Base-by-base conservation (phyloP, 1,140 invertebrate genomes). In the Helicorthomorpha holstii region DNA sequence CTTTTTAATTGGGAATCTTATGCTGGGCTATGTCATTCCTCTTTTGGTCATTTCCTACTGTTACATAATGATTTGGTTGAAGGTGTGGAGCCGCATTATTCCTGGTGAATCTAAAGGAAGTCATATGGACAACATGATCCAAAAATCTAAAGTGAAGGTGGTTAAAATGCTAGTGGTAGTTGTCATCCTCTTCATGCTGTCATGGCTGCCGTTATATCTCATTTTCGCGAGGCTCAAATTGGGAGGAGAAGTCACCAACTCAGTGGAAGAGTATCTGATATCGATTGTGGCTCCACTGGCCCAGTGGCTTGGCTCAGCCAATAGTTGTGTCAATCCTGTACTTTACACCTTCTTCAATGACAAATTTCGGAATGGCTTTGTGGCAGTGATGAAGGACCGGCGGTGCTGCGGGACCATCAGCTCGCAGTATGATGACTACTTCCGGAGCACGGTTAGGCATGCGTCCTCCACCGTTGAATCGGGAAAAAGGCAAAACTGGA, bases 331-430 rank as follows among this genome's bases (percentile, higher is more conserved):
- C 59, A 98, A 98, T 69, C 94, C 94, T 0, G 82, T 95, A 43
- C 76, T 98, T n/a, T 97, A 97, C 67, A 90, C 91, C 0, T 93
- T 90, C 66, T 94, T 95, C 71, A 95, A 94, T 66, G 90, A 93
- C 59, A 96, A 96, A 65, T 97, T 92, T 64, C 74, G 91, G 1
- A 80, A 84, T 41, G 92, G 92, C 1, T 97, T 96, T 67, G 77
- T 84, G 2, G 86, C 86, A 7, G 85, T 94, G 26, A 74, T 93
- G 1, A 82, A 85, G 63, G 85, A 82, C 56, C 74, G 81, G 26
- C 78, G 78, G 53, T 90, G 85, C 67, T 90, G 85, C 62, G 83
- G 61, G 2, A 56, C 49, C 3, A 42, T 62, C 19, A 7, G 7
- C 24, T 44, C 54, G 2, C 56, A 58, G 34, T 57, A 61, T 12